These are phyloP conservation scores for Equus przewalskii DNA, from an alignment of 2,113 vertebrate species.

Conservation along the genomic window DNA sequence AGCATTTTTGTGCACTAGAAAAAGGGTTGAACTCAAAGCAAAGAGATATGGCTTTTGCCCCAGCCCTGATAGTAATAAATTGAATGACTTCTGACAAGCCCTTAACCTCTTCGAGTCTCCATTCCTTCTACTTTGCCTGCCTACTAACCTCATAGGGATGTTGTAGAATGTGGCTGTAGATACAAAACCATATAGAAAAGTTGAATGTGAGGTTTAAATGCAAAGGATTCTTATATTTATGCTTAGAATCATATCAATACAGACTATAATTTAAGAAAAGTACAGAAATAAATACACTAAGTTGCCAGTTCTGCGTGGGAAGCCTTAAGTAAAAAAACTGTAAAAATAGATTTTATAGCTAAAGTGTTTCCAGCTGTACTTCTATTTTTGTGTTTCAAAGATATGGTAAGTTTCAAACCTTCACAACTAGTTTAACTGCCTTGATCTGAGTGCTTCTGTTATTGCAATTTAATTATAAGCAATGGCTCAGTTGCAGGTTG, in stretches of 20 bases:
- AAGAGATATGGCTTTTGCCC: background rate
- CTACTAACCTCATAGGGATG: background rate
- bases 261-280: background rate
- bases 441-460: background rate
- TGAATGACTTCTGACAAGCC: conserved; percentile 19
- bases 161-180: background rate
- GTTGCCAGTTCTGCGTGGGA: background rate
- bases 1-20: background rate
- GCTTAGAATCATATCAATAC: background rate
- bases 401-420: background rate
- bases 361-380: background rate
- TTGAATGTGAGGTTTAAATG: background rate
- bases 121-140: background rate
- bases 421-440: background rate
- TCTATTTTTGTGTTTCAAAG: background rate
- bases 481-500: background rate
- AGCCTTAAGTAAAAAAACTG: background rate
- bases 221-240: background rate
- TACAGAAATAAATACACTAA: background rate
- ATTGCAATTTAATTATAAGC: background rate
- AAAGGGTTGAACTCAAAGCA: background rate
- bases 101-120: background rate
- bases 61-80: background rate
- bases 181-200: background rate
- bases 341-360: background rate